Evolutionary conservation across 2,888 invertebrate genomes (phyloP).

Genomic region (Halictus ligatus): DNA sequence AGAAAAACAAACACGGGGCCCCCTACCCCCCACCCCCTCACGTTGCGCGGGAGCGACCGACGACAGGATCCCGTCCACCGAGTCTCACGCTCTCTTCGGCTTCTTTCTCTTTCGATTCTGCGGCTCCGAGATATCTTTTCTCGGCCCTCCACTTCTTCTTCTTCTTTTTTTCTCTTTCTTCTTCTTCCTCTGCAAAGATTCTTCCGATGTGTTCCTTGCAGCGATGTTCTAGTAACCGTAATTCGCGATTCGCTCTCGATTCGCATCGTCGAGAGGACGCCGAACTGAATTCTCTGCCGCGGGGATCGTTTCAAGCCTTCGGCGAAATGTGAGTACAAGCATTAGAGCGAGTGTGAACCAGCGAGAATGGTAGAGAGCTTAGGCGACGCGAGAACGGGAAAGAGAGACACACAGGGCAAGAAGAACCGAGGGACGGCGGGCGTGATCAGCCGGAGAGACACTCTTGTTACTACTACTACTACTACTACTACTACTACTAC

Average conservation of each 20-base stretch:
- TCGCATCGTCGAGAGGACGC: slow-evolving; percentile 27
- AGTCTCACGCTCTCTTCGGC: slow-evolving; percentile 12
- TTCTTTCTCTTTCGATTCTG: slow-evolving; percentile 7
- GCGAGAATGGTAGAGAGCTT: slow-evolving; percentile 40
- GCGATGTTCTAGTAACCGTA: slow-evolving; percentile 5
- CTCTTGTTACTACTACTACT: slow-evolving; percentile 37
- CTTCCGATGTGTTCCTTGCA: slow-evolving; percentile 11
- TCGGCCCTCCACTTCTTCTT: background rate
- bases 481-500: slow-evolving; percentile 34
- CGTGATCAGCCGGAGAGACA: slow-evolving; percentile 40
- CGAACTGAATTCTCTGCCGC: slow-evolving; percentile 15
- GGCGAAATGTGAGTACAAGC: slow-evolving; percentile 69
- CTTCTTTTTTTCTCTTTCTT: background rate
- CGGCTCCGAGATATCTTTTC: slow-evolving; percentile 1
- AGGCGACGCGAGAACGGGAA: slow-evolving; percentile 43
- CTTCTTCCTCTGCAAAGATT: slow-evolving; percentile 1
- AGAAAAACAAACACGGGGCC: background rate
- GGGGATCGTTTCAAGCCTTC: slow-evolving; percentile 57
- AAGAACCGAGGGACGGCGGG: slow-evolving; percentile 63
- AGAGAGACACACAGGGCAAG: slow-evolving; percentile 49
- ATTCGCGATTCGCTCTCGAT: slow-evolving; percentile 28
- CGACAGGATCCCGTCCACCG: background rate
- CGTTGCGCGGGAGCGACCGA: slow-evolving; percentile 59
- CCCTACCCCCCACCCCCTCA: background rate
- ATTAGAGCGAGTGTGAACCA: slow-evolving; percentile 27